Conservation (phyloP, 2,797 vertebrate genomes). For the Rhynchotus rufescens region DNA sequence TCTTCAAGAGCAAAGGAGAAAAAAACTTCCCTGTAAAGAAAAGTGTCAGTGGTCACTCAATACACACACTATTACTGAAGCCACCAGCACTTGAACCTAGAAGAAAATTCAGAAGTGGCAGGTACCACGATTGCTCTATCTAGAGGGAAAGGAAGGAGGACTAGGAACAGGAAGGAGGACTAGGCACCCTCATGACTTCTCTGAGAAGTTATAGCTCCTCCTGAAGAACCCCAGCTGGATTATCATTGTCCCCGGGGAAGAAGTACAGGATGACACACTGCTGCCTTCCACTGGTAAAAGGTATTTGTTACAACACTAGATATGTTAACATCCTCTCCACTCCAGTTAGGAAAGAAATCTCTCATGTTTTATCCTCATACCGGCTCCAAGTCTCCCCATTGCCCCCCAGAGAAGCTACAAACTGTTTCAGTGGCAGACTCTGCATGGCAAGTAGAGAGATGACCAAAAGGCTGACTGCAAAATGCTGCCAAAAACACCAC, state of each 20-base stretch:
- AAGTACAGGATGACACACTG: not conserved
- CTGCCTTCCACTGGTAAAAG: not conserved
- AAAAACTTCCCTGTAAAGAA: not conserved
- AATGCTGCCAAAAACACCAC: not conserved
- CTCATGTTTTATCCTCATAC: not conserved
- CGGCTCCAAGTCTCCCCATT: not conserved
- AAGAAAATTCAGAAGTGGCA: not conserved
- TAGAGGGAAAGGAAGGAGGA: not conserved
- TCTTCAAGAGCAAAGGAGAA: not conserved
- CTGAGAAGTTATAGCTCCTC: not conserved
- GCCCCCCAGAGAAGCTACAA: not conserved
- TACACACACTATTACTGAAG: not conserved
- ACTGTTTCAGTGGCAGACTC: not conserved
- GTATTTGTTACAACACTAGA: not conserved
- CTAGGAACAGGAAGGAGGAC: not conserved
- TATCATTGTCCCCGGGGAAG: not conserved
- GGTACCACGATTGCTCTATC: not conserved
- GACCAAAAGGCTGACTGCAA: not conserved
- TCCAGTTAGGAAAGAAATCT: not conserved
- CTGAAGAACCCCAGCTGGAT: not conserved
- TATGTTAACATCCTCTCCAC: not conserved
- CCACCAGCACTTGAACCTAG: not conserved
- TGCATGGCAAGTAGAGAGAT: not conserved
- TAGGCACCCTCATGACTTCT: not conserved
- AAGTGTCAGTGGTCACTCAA: not conserved